Conservation (phyloP, 2,888 invertebrate genomes). For the Tetropium fuscum region DNA sequence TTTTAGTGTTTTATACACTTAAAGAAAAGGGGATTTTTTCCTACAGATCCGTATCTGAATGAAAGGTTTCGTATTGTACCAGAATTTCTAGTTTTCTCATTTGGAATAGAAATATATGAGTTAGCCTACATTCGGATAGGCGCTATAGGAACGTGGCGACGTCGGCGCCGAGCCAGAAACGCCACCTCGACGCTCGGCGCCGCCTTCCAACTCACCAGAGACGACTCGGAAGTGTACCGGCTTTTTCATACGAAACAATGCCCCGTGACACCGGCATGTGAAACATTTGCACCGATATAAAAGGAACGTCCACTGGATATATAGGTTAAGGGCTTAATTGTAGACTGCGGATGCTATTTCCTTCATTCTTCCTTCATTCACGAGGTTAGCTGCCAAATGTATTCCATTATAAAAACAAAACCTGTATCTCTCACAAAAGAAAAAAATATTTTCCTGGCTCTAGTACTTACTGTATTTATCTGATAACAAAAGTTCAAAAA, state of each 20-base stretch:
- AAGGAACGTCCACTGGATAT: constrained; percentile 18
- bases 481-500: too few species aligned
- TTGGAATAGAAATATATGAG: constrained; percentile 53
- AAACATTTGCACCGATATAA: constrained; percentile 37
- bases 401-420: too few species aligned
- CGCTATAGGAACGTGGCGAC: constrained; percentile 34
- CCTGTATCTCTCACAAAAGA: too few species aligned
- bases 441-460: too few species aligned
- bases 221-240: constrained; percentile 38
- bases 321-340: constrained; percentile 19
- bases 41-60: constrained; percentile 48
- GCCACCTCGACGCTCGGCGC: constrained; percentile 33
- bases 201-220: constrained; percentile 32
- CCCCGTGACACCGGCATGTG: constrained; percentile 34
- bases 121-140: constrained; percentile 50
- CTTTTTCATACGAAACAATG: constrained; percentile 34
- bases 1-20: constrained; percentile 33
- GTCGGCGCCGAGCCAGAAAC: constrained; percentile 32
- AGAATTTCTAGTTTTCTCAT: constrained; percentile 47
- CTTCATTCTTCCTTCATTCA: constrained; percentile 10
- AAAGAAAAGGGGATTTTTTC: constrained; percentile 45
- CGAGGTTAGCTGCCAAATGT: neutral
- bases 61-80: constrained; percentile 51
- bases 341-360: constrained; percentile 10
- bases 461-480: too few species aligned